Base-by-base conservation (phyloP, 2,888 invertebrate species). In the Petrophora chlorosata region DNA sequence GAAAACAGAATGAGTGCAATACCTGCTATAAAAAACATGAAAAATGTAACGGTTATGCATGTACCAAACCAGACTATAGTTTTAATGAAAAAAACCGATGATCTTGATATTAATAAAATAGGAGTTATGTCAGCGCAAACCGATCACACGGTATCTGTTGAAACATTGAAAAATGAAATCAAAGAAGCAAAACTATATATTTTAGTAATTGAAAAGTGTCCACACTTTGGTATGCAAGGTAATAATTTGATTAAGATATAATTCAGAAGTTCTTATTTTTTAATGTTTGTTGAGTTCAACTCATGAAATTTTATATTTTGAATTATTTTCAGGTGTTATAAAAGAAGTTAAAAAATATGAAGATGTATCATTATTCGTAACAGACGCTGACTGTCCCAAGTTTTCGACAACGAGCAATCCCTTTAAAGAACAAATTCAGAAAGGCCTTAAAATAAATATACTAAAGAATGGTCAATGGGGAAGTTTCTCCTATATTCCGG, bases 361-460 rank as follows among this genome's bases (percentile, higher is more conserved):
- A 9, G 28, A 25, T 12, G 17, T 38, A n/a, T 38, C 3, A 1
- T 28, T 38, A 5, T 28, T 17, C 13, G 10, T 28, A 3, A 8
- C 28, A 1, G 17, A 28, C 8, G 3, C 17, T 0, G 13, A 28
- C 3, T 38, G 17, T 2, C 17, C 38, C 0, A 28, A 28, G 13
- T 38, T 38, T 12, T 4, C 16, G 3, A 2, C 12, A 0, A 8
- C 38, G 5, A 28, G 13, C 13, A 25, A 28, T 13, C 28, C 12
- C 28, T 38, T 17, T 4, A 38, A n/a, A n/a, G 13, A 28, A 16
- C 26, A 39, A n/a, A 10, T 39, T 28, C 13, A 33, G 5, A 45
- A 45, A 26, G 19, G 19, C 15, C 5, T 39, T 0, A 34, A 34
- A n/a, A 8, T 39, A 14, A 32, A 38, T 16, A 8, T 26, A 2